Percentiles rank a stretch among this genome's conserved stretches.
Conservation (phyloP, 2,888 invertebrate genomes). For the Harpalus rubripes region DNA sequence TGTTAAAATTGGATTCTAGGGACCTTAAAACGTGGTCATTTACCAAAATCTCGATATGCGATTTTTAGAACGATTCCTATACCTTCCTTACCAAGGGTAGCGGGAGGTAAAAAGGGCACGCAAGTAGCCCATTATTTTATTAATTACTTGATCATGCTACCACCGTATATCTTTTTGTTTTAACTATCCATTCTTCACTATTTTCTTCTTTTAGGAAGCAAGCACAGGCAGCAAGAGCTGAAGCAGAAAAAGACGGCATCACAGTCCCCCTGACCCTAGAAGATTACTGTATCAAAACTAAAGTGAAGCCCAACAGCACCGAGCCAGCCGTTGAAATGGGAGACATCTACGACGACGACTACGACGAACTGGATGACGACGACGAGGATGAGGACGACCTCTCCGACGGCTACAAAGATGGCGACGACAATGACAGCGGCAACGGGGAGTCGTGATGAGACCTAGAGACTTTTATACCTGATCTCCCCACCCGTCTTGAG, state of each 20-base stretch:
- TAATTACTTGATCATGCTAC: too few species aligned
- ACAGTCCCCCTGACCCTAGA: slow-evolving; percentile 98
- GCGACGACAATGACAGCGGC: slow-evolving; percentile 94
- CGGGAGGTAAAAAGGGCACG: too few species aligned
- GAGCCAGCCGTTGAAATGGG: slow-evolving; percentile 92
- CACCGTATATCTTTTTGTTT: too few species aligned
- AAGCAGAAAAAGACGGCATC: slow-evolving; percentile 98
- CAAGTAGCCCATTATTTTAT: too few species aligned
- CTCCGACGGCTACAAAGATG: slow-evolving; percentile 85
- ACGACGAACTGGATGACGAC: slow-evolving; percentile 86
- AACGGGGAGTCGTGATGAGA: slow-evolving; percentile 91
- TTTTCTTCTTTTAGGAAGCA: slow-evolving; percentile 87
- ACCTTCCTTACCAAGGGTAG: too few species aligned
- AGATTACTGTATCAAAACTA: slow-evolving; percentile 98
- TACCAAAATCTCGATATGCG: too few species aligned
- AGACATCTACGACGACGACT: slow-evolving; percentile 97
- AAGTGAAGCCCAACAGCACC: slow-evolving; percentile 91
- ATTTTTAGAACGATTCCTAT: too few species aligned
- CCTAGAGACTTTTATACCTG: slow-evolving; percentile 6
- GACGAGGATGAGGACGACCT: slow-evolving; percentile 84
- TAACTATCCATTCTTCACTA: too few species aligned
- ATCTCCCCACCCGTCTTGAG: slow-evolving; percentile 2
- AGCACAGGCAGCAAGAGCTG: slow-evolving; percentile 95
- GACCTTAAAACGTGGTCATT: too few species aligned
- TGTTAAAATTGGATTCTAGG: too few species aligned